Percentiles rank a stretch among this genome's conserved stretches.
These are phyloP conservation scores for Sarcoramphus papa DNA, from an alignment of 2,797 vertebrate genomes.

Conservation along the genomic window DNA sequence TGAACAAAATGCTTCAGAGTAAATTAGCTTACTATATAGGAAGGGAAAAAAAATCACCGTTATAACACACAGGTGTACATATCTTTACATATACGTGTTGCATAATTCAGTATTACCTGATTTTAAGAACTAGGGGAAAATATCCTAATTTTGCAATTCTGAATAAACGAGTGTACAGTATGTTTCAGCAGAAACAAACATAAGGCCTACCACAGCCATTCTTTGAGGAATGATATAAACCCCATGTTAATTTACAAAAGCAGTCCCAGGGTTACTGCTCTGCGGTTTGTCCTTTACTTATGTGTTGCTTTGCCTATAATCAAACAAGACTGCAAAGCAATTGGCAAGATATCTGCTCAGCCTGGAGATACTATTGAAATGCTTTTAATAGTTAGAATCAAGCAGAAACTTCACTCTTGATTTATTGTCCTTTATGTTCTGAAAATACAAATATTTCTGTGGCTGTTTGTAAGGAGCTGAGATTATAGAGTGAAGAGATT, in stretches of 20 bases:
- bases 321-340: neutral
- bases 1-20: neutral
- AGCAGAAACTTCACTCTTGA: neutral
- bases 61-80: neutral
- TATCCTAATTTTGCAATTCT: neutral
- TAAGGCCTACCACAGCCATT: neutral
- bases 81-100: neutral
- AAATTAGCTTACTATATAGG: neutral
- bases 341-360: neutral
- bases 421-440: neutral
- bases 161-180: neutral
- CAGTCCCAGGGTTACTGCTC: neutral
- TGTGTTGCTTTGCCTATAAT: neutral
- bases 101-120: neutral
- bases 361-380: neutral
- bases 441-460: conserved; percentile 8
- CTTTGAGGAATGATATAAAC: neutral
- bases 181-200: neutral
- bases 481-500: conserved; percentile 5
- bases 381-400: neutral
- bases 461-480: neutral
- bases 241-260: neutral
- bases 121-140: neutral
- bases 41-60: neutral
- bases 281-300: neutral